Conservation (phyloP, 92 coral and sea anemone genomes). For the Plumapathes pennacea region DNA sequence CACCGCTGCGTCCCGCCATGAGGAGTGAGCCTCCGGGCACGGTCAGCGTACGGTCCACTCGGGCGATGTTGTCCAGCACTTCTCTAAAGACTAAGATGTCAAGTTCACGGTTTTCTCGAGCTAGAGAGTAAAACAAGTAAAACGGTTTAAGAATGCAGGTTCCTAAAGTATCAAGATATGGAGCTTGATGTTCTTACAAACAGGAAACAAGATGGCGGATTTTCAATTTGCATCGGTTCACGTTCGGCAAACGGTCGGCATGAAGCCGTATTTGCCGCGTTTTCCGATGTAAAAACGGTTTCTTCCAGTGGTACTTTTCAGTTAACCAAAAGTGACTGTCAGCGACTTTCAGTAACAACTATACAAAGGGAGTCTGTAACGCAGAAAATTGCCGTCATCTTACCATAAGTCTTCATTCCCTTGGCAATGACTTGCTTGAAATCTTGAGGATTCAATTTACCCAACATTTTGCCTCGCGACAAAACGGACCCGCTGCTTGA, state of each 20-base stretch:
- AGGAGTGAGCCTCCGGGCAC: constrained; percentile 92
- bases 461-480: constrained; percentile 83
- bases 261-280: too few species aligned
- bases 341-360: too few species aligned
- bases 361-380: too few species aligned
- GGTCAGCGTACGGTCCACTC: constrained; percentile 94
- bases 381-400: too few species aligned
- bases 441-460: constrained; percentile 84
- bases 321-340: too few species aligned
- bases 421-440: constrained; percentile 90
- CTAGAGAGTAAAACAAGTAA: constrained; percentile 35
- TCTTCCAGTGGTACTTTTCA: too few species aligned
- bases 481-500: constrained; percentile 70
- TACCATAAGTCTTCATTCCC: constrained; percentile 93
- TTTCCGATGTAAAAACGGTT: too few species aligned
- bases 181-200: too few species aligned
- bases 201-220: too few species aligned
- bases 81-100: constrained; percentile 92
- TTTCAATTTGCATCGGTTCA: too few species aligned
- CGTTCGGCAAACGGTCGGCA: too few species aligned
- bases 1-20: constrained; percentile 99
- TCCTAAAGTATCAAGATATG: too few species aligned
- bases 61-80: constrained; percentile 92
- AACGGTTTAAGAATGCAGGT: not conserved
- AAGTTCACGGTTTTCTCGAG: constrained; percentile 96